These are phyloP conservation scores for Macrotrachela quadricornifera DNA, from an alignment of 1,140 invertebrate species.

Conservation along the genomic window DNA sequence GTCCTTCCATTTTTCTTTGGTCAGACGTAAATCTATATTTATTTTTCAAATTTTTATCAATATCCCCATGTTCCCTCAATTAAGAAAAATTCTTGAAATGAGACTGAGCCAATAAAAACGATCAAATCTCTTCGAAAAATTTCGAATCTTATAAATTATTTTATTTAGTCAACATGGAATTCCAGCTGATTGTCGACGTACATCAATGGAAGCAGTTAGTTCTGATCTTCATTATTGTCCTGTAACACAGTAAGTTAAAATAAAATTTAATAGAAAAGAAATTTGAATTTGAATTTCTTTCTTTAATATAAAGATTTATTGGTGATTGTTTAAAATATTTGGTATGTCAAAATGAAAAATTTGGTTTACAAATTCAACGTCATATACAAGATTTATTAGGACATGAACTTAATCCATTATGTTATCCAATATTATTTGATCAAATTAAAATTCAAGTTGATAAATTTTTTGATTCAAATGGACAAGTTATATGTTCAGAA, in stretches of 20 bases:
- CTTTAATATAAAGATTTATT: too few relatives aligned
- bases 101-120: too few relatives aligned
- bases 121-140: conserved; percentile 12
- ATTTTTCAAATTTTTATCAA: too few relatives aligned
- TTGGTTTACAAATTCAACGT: conserved; percentile 78
- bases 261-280: too few relatives aligned
- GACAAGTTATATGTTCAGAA: conserved; percentile 53
- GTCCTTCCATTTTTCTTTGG: too few relatives aligned
- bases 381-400: conserved; percentile 86
- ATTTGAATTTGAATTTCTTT: too few relatives aligned
- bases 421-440: conserved; percentile 89
- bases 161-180: background rate
- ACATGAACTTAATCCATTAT: conserved; percentile 74
- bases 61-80: too few relatives aligned
- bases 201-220: conserved; percentile 43
- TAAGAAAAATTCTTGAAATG: too few relatives aligned
- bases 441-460: conserved; percentile 86
- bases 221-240: conserved; percentile 77
- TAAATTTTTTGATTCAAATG: conserved; percentile 81
- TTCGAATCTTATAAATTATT: too few relatives aligned
- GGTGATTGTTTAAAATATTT: conserved; percentile 64
- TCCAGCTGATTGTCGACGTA: conserved; percentile 28
- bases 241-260: too few relatives aligned
- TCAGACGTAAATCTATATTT: too few relatives aligned
- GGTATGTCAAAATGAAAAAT: conserved; percentile 80